Base-by-base conservation (phyloP, 1,140 invertebrate species). In the Drosophila tristis region DNA sequence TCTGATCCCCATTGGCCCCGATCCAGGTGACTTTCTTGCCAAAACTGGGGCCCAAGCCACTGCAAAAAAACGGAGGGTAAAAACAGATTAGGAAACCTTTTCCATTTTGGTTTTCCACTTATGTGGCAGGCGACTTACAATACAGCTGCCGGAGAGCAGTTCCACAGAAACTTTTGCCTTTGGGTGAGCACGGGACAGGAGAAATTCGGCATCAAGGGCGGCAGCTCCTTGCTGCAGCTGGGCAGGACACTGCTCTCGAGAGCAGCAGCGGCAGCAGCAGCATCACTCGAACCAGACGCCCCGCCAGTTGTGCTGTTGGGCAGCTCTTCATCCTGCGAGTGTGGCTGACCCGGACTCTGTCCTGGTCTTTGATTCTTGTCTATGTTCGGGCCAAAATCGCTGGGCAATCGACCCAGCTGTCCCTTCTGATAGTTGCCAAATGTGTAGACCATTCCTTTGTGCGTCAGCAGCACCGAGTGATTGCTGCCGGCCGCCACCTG, bases 371-470 rank as follows among this genome's bases (percentile, higher is more conserved):
- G 72, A 48, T 43, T 93, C 92, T 2, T 93, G 91, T 9, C 85
- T 84, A 59, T 59, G 8, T 39, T 70, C 2, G 39, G 45, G 0
- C 66, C 67, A 2, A 70, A 87, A 13, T 92, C 91, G 25, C 85
- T 90, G 31, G 91, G 91, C 55, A 92, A 16, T 71, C 98, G 94
- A 5, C 97, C 97, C n/a, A 99, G 93, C 77, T 98, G 97, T 48
- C 97, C 97, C 93, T 98, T 98, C 95, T 97, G 96, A 93, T 97
- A 96, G 82, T 95, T 96, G 48, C 98, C 98, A 92, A 98, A 99
- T 0, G 98, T 99, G 80, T 96, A 98, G 5, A 99, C 96, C 92
- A 98, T 96, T 5, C 98, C 98, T 78, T 96, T 96, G 44, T 94
- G 93, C 15, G 97, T 96, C n/a, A 99, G 93, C 16, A 99, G 92